phyloP scores from a whole-genome alignment of 2,113 vertebrate species.

The Chloropsis hardwickii region DNA sequence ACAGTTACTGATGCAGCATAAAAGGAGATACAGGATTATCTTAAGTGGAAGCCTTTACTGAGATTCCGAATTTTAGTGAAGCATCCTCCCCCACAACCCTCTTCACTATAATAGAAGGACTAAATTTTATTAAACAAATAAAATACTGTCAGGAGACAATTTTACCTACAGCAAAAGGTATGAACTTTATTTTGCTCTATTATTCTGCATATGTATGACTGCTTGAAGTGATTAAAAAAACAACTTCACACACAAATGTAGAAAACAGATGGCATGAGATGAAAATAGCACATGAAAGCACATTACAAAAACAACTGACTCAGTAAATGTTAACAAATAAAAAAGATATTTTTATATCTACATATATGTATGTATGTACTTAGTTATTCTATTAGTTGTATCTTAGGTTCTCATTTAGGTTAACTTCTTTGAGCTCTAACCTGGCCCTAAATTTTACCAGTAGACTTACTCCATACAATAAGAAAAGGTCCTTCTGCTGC shows the following conservation, averaged over 20 bases:
- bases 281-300: neutral
- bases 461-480: neutral
- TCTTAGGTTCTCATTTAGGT: neutral
- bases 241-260: neutral
- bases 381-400: neutral
- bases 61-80: neutral
- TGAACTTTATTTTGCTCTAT: neutral
- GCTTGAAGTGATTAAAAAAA: constrained; percentile 19
- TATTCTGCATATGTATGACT: neutral
- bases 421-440: neutral
- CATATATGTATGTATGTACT: neutral
- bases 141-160: neutral
- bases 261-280: constrained; percentile 14
- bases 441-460: neutral
- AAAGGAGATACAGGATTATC: neutral
- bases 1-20: neutral
- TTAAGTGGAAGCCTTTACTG: neutral
- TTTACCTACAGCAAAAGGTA: neutral
- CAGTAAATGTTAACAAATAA: neutral
- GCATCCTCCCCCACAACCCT: neutral
- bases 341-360: neutral
- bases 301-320: neutral
- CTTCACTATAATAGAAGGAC: neutral
- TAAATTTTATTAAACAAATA: neutral
- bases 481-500: neutral